A percentile compares a stretch with the other conserved stretches of the same genome.
These are phyloP conservation scores for Andrena hattorfiana DNA, from an alignment of 2,888 invertebrate genomes.

Conservation along the genomic window DNA sequence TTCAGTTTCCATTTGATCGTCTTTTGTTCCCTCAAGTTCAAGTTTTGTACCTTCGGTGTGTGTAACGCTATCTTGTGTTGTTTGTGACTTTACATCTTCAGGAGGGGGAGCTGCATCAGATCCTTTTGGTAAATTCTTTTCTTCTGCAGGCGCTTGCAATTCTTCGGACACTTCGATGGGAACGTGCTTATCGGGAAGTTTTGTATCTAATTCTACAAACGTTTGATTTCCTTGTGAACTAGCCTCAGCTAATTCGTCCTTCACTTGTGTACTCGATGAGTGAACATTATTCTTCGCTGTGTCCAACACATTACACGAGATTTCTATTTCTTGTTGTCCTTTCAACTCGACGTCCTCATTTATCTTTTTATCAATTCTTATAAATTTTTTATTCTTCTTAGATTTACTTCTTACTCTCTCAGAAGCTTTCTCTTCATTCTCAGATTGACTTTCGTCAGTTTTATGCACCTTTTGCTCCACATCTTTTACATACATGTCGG, in stretches of 20 bases:
- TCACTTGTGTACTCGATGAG: conserved; percentile 37
- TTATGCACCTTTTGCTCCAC: conserved; percentile 74
- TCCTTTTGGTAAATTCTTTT: conserved; percentile 15
- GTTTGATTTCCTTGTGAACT: conserved; percentile 26
- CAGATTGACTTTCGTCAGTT: conserved; percentile 81
- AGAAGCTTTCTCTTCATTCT: conserved; percentile 75
- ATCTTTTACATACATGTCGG: conserved; percentile 75
- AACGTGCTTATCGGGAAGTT: conserved; percentile 30
- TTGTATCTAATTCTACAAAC: conserved; percentile 37
- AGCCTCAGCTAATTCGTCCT: conserved; percentile 23
- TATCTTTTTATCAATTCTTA: conserved; percentile 40
- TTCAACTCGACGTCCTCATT: conserved; percentile 47
- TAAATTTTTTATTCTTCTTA: conserved; percentile 67
- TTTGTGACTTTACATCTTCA: conserved; percentile 24
- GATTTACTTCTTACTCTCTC: conserved; percentile 63
- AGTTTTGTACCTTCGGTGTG: conserved; percentile 20
- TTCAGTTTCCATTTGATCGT: conserved; percentile 33
- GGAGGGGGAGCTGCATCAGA: neutral
- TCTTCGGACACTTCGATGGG: conserved; percentile 28
- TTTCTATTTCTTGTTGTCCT: conserved; percentile 72
- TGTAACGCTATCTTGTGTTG: neutral
- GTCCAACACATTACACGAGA: conserved; percentile 62
- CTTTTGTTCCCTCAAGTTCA: conserved; percentile 33
- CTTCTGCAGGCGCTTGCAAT: conserved; percentile 19
- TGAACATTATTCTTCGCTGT: conserved; percentile 44